Conservation (phyloP, 2,888 invertebrate genomes). For the Eristalis pertinax region DNA sequence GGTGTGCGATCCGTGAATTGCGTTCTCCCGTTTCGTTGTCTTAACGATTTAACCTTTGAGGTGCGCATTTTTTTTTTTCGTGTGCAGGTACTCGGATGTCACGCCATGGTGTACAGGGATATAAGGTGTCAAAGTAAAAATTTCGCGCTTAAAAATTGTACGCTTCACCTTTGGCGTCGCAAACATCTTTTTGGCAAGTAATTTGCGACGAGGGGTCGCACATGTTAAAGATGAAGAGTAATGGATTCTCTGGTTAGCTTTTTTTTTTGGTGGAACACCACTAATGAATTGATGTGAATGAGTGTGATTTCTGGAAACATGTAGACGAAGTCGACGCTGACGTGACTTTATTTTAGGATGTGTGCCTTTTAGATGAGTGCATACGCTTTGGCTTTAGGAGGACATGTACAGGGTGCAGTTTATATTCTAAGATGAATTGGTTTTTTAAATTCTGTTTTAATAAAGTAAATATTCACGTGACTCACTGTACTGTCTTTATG, state of each 20-base stretch:
- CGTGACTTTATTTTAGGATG: not conserved
- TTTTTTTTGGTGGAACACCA: not conserved
- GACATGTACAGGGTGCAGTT: not conserved
- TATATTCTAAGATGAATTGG: too few relatives aligned
- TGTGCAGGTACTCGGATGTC: not conserved
- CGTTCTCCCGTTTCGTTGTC: not conserved
- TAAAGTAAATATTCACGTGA: too few relatives aligned
- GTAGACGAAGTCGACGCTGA: not conserved
- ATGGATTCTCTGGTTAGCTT: not conserved
- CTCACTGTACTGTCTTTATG: too few relatives aligned
- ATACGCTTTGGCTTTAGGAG: not conserved
- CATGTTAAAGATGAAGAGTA: not conserved
- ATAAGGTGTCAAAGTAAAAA: not conserved
- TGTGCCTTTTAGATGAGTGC: too few relatives aligned
- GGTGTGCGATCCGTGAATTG: not conserved
- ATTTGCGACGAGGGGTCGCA: not conserved
- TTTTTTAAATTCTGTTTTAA: not conserved
- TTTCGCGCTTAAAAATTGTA: not conserved
- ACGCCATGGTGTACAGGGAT: not conserved
- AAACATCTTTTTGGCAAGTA: not conserved
- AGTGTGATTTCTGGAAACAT: not conserved
- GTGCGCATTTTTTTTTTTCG: constrained; percentile 9
- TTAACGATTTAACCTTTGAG: not conserved
- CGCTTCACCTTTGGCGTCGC: not conserved
- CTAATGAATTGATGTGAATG: not conserved